Percentiles rank a stretch among this genome's conserved stretches.
phyloP scores from a whole-genome alignment of 1,140 invertebrate species.

The Danaus melanippus region DNA sequence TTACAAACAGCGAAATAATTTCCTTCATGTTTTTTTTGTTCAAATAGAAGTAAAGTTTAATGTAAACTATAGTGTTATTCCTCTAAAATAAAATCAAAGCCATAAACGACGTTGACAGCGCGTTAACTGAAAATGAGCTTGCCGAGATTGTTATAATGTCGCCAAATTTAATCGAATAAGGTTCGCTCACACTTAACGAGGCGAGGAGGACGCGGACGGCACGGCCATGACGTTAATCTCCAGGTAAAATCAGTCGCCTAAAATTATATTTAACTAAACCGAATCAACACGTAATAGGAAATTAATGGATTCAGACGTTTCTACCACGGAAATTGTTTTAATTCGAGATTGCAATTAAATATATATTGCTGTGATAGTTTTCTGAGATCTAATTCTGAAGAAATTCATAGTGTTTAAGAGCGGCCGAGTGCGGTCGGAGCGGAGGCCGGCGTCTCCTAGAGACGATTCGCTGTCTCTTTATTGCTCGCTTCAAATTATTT shows the following conservation, averaged over 20 bases:
- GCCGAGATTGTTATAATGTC: conserved; percentile 64
- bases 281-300: no score
- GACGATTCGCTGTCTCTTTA: conserved; percentile 62
- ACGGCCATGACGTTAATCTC: conserved; percentile 55
- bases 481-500: conserved; percentile 70
- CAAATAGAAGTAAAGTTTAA: no score
- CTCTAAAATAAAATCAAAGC: conserved; percentile 28
- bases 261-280: conserved; percentile 49
- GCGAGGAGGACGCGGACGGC: conserved; percentile 43
- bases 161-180: conserved; percentile 68
- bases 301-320: no score
- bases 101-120: conserved; percentile 43
- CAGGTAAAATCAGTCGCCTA: conserved; percentile 66
- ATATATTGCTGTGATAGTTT: no score
- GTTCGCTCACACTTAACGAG: conserved; percentile 65
- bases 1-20: no score
- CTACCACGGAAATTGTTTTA: no score
- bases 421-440: conserved; percentile 27
- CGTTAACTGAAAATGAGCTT: conserved; percentile 49
- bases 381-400: conserved; percentile 14
- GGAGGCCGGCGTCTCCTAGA: conserved; percentile 32
- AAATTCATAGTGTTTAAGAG: conserved; percentile 66
- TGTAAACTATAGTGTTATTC: conserved; percentile 1
- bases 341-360: no score
- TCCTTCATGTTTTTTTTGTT: no score